Conservation (phyloP, 2,113 vertebrate species). For the Butorides virescens region DNA sequence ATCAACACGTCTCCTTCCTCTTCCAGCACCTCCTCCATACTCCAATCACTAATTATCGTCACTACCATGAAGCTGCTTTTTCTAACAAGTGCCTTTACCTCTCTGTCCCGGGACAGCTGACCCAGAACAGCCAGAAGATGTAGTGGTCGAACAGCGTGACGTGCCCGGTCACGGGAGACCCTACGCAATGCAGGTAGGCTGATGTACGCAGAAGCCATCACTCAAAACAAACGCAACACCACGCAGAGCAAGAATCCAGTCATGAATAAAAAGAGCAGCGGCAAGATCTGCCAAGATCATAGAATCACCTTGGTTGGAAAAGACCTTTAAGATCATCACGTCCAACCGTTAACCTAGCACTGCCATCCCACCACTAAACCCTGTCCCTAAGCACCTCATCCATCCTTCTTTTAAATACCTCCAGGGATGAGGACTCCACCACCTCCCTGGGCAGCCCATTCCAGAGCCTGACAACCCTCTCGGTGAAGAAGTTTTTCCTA, state of each 20-base stretch:
- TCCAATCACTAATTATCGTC: background rate
- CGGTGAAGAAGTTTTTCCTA: no score
- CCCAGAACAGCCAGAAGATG: background rate
- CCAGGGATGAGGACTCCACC: no score
- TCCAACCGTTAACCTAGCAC: no score
- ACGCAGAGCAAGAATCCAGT: background rate
- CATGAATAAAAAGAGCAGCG: background rate
- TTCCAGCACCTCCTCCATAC: background rate
- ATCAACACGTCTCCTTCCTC: background rate
- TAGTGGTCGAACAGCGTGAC: accelerated
- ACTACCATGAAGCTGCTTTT: background rate
- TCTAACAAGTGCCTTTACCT: background rate
- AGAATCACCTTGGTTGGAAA: no score
- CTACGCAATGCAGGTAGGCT: background rate
- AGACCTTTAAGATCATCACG: no score
- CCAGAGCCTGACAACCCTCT: no score
- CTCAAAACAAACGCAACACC: background rate
- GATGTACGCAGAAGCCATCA: background rate
- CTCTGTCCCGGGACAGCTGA: background rate
- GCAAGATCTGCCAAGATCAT: background rate
- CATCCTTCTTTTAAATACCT: no score
- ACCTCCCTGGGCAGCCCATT: no score
- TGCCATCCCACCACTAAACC: no score
- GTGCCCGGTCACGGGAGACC: background rate
- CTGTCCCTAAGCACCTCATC: no score